A percentile compares a stretch with the other conserved stretches of the same genome.
Evolutionary conservation across 30 jellyfish, hydroid and myxozoan species (phyloP).

Genomic region (Cassiopea andromeda): DNA sequence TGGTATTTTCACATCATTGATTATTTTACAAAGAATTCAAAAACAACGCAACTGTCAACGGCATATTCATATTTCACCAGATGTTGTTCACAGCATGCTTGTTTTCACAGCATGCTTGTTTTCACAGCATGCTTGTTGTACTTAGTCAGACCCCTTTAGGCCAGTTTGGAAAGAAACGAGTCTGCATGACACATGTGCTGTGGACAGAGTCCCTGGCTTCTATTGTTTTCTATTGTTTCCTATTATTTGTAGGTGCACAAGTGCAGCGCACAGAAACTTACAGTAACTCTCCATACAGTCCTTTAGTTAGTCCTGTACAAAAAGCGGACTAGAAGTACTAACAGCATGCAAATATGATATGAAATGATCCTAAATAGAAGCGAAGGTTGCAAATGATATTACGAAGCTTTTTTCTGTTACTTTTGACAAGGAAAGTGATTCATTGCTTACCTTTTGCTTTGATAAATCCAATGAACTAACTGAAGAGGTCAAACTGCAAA

Average conservation of each 20-base stretch:
- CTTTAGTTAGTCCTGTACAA: too few species aligned
- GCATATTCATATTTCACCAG: constrained; percentile 39
- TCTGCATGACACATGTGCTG: too few species aligned
- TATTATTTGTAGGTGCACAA: too few species aligned
- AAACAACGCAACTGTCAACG: constrained; percentile 16
- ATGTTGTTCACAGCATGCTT: constrained; percentile 33
- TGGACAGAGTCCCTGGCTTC: too few species aligned
- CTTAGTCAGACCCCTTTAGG: not conserved
- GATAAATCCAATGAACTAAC: not conserved
- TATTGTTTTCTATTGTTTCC: too few species aligned
- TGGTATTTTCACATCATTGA: not conserved
- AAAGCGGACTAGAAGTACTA: not conserved
- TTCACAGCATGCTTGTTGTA: constrained; percentile 5
- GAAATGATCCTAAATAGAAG: not conserved
- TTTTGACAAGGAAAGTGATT: constrained; percentile 5
- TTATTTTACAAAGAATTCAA: not conserved
- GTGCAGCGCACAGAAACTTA: too few species aligned
- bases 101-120: too few species aligned
- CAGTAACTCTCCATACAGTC: too few species aligned
- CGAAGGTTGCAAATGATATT: not conserved
- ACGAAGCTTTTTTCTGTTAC: not conserved
- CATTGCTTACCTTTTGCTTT: constrained; percentile 11
- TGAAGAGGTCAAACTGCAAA: constrained; percentile 2
- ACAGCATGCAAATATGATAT: constrained; percentile 1
- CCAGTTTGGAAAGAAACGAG: not conserved